phyloP scores from a whole-genome alignment of 2,797 vertebrate genomes.

The Lophotriccus pileatus region DNA sequence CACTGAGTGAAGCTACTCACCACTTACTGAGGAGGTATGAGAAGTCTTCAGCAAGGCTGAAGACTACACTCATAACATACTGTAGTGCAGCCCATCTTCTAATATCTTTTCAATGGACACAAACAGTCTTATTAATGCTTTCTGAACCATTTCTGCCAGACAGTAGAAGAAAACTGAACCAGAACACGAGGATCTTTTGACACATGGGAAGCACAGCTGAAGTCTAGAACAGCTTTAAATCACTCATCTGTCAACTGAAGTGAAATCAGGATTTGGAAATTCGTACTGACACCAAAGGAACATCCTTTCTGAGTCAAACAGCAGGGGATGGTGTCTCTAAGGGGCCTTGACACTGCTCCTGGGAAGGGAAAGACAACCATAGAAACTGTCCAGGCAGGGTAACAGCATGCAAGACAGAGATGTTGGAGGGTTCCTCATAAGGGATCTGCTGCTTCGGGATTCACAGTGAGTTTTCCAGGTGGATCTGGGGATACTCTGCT shows the following conservation, averaged over 20 bases:
- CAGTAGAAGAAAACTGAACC: background rate
- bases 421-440: background rate
- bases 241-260: background rate
- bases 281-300: background rate
- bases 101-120: background rate
- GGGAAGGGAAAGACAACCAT: background rate
- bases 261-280: background rate
- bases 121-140: background rate
- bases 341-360: background rate
- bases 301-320: background rate
- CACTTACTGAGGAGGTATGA: background rate
- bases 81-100: background rate
- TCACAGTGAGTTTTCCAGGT: background rate
- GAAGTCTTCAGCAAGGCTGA: background rate
- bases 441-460: background rate
- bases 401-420: fast-evolving
- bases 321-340: background rate
- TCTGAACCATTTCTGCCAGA: background rate
- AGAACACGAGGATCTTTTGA: background rate
- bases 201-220: background rate
- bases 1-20: background rate
- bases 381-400: background rate
- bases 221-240: background rate
- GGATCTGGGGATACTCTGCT: background rate
- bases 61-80: fast-evolving